Percentiles rank a stretch among this genome's conserved stretches.
Conservation (phyloP, 2,113 vertebrate species). For the Lepisosteus oculatus region DNA sequence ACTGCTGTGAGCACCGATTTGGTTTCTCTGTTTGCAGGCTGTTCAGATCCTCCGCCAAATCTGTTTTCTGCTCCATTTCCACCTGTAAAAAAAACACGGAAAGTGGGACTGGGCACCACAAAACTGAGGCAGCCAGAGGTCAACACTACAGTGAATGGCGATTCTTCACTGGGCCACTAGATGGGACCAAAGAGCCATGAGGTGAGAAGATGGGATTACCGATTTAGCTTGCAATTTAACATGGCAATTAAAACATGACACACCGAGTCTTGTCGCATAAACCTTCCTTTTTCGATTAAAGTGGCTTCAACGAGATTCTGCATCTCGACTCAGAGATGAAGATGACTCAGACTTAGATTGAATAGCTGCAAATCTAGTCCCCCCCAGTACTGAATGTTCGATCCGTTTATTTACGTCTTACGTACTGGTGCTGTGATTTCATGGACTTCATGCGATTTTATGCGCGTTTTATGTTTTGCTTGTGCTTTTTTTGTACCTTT, state of each 20-base stretch:
- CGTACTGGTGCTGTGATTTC: not conserved
- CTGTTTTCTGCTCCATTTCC: constrained; percentile 78
- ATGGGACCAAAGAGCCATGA: constrained; percentile 9
- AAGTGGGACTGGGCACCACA: not conserved
- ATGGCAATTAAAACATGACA: no score
- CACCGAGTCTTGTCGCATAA: no score
- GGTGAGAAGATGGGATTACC: not conserved
- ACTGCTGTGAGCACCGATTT: constrained; percentile 72
- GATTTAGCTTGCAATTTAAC: no score
- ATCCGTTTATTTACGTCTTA: no score
- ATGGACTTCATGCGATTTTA: not conserved
- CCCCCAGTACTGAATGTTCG: no score
- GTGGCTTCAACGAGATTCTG: no score
- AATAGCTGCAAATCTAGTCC: no score
- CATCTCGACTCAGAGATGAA: no score
- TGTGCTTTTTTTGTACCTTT: no score
- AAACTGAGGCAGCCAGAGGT: constrained; percentile 1
- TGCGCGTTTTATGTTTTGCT: not conserved
- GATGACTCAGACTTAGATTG: no score
- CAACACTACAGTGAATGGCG: not conserved
- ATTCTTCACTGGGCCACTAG: constrained; percentile 8
- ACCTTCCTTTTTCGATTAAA: no score
- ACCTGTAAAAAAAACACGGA: constrained; percentile 62
- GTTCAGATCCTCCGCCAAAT: constrained; percentile 56
- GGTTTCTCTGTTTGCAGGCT: constrained; percentile 57